These are phyloP conservation scores for Arctopsyche grandis DNA, from an alignment of 1,140 invertebrate species.

Conservation along the genomic window DNA sequence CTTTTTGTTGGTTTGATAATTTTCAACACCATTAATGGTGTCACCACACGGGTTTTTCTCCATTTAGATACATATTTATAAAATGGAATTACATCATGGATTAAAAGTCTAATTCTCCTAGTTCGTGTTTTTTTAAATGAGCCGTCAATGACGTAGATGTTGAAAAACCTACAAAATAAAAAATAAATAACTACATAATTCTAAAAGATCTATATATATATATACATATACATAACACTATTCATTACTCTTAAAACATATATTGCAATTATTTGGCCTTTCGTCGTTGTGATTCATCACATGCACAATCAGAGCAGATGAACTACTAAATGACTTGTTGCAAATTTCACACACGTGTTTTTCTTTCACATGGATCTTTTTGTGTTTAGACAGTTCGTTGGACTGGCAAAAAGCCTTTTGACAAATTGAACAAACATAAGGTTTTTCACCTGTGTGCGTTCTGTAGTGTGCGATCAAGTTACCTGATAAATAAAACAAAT, in stretches of 20 bases:
- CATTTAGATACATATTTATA: no score
- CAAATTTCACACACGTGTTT: constrained; percentile 51
- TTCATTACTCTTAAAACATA: constrained; percentile 52
- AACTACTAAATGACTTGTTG: constrained; percentile 48
- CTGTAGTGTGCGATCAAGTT: constrained; percentile 67
- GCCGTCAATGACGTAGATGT: constrained; percentile 31
- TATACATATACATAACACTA: constrained; percentile 21
- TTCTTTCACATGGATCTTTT: constrained; percentile 49
- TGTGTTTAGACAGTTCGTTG: constrained; percentile 52
- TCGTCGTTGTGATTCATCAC: constrained; percentile 53
- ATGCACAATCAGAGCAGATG: constrained; percentile 49
- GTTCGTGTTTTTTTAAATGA: constrained; percentile 49
- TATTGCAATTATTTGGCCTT: constrained; percentile 46
- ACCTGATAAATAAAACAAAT: constrained; percentile 44
- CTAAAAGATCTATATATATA: neutral
- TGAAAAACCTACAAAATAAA: constrained; percentile 51
- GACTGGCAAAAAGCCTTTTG: constrained; percentile 71
- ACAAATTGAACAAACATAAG: constrained; percentile 68
- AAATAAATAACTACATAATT: neutral
- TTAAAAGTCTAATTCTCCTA: constrained; percentile 47
- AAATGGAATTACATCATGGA: neutral
- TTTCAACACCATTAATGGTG: no score
- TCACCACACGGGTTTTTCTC: no score
- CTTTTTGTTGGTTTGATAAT: no score
- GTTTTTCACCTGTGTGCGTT: constrained; percentile 71